Evolutionary conservation across 2,888 invertebrate genomes (phyloP).

Genomic region (Polyploca ridens): DNA sequence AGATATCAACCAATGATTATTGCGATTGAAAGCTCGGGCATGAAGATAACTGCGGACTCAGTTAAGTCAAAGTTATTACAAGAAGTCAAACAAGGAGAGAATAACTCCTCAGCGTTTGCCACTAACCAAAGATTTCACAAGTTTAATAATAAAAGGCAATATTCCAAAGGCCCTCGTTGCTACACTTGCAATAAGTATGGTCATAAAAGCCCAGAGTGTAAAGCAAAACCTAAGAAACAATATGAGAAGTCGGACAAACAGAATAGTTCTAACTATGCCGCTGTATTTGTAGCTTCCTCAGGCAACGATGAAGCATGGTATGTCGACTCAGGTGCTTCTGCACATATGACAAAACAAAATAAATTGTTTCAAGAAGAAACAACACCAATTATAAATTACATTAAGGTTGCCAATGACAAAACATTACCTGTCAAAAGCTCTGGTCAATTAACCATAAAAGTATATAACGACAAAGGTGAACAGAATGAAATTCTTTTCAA

Average conservation of each 20-base stretch:
- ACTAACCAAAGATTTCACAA: not conserved
- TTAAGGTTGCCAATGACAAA: not conserved
- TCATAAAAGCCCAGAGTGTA: not conserved
- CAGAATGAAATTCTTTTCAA: not conserved
- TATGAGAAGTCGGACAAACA: not conserved
- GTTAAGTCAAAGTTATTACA: not conserved
- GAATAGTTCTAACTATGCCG: not conserved
- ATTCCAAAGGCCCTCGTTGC: not conserved
- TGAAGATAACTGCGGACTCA: constrained; percentile 12
- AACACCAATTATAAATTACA: not conserved
- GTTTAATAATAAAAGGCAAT: not conserved
- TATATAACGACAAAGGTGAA: not conserved
- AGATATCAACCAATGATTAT: constrained; percentile 26
- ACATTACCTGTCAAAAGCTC: not conserved
- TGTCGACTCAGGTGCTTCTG: not conserved
- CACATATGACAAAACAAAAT: not conserved
- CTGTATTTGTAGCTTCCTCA: not conserved
- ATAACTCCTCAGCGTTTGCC: too few species aligned
- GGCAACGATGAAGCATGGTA: not conserved
- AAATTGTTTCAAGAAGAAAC: not conserved
- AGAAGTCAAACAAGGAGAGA: not conserved
- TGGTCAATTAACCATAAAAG: not conserved
- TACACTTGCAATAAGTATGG: not conserved
- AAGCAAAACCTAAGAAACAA: not conserved
- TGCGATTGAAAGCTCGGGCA: constrained; percentile 22